A percentile compares a stretch with the other conserved stretches of the same genome.
Conservation (phyloP, 2,113 vertebrate species). For the Dipodomys merriami region DNA sequence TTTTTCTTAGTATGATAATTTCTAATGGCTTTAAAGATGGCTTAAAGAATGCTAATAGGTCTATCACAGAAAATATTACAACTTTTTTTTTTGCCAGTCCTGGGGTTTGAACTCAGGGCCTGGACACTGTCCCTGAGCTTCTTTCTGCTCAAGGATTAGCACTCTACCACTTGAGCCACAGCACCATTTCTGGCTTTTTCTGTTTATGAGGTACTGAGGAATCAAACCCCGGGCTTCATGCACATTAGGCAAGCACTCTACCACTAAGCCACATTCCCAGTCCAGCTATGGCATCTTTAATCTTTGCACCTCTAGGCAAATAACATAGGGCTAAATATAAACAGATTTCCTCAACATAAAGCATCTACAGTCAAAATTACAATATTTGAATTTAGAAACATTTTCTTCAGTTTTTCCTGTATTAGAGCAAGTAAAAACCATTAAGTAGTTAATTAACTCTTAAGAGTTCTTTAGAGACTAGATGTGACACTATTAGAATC, state of each 20-base stretch:
- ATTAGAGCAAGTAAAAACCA: slow-evolving; percentile 11
- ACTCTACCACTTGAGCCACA: no score
- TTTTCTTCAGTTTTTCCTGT: background rate
- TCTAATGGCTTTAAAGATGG: background rate
- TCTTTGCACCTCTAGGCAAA: slow-evolving; percentile 8
- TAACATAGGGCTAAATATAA: background rate
- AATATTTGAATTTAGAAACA: slow-evolving; percentile 39
- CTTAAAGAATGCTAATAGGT: background rate
- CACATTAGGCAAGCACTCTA: no score
- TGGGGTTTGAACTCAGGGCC: no score
- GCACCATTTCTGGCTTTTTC: no score
- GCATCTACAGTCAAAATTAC: background rate
- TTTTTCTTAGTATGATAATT: slow-evolving; percentile 11
- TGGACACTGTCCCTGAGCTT: no score
- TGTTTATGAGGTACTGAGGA: no score
- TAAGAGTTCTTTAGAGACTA: background rate
- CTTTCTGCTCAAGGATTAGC: no score
- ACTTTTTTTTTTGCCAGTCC: no score
- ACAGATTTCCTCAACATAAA: background rate
- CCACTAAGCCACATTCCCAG: no score
- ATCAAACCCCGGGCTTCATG: no score
- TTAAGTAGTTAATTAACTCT: background rate
- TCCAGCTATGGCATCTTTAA: background rate
- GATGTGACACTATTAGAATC: slow-evolving; percentile 1
- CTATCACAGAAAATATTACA: background rate